Base-by-base conservation (phyloP, 2,797 vertebrate genomes). In the Clarias fuscus region DNA sequence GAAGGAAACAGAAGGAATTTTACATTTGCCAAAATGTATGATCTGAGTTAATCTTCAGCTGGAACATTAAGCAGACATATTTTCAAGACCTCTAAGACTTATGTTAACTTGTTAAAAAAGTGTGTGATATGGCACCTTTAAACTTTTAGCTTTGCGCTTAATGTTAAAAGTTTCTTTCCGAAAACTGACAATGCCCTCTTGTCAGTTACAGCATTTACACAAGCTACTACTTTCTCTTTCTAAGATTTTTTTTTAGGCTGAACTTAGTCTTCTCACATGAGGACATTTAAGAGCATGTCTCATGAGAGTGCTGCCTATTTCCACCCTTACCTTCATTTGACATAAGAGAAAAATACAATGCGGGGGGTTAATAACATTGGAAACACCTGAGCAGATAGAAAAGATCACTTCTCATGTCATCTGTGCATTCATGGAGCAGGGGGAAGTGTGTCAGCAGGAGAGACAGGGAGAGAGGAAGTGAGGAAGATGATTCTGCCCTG, bases 261-360 rank as follows among this genome's bases (percentile, higher is more conserved):
- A 65, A 84, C 64, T 72, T 27, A 33, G 75, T 61, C 68, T 67
- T 64, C 68, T 65, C 75, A 87, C n/a, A 84, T 61, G 75, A 64
- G 58, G 61, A 80, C 70, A 86, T 85, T 83, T 81, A 70, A 77
- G 22, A 83, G 78, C 79, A 87, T 86, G 64, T 88, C 83, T 77
- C 73, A 62, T 20, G 62, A 76, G 72, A 43, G 27, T 64, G 75
- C 67, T 43, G 20, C 72, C 73, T 79, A 22, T 24, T 75, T 30
- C 43, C 68, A 82, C 78, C 53, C 48, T 40, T 64, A 40, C 67
- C 33, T 10, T 27, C n/a, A 65, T 53, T 78, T 6, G 30, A 67
- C 48, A 68, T 68, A 22, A 83, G 43, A 70, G n/a, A 70, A 27
- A 80, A 48, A 64, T 58, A 37, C 40, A 67, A 59, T 67, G 68